Evolutionary conservation across 2,113 vertebrate genomes (phyloP).

Genomic region (Centropus bengalensis): DNA sequence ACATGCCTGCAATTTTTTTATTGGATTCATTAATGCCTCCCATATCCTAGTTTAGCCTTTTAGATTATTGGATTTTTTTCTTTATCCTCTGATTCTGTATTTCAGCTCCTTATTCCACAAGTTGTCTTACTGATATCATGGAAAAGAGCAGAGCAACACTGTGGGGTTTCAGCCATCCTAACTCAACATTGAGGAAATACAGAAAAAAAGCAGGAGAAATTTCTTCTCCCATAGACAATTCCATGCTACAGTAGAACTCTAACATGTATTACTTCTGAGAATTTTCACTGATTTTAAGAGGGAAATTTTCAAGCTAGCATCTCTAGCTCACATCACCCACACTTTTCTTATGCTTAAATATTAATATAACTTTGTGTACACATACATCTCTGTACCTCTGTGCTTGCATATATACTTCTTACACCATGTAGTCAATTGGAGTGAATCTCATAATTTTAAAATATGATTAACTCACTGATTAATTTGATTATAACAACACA

Average conservation of each 20-base stretch:
- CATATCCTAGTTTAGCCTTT: not conserved
- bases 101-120: not conserved
- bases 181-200: not conserved
- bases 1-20: not conserved
- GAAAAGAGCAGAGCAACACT: not conserved
- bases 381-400: no score
- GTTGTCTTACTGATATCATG: not conserved
- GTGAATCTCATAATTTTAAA: no score
- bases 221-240: not conserved
- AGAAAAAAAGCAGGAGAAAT: not conserved
- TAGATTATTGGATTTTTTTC: not conserved
- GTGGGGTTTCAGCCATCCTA: not conserved
- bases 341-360: no score
- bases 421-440: no score
- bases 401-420: no score
- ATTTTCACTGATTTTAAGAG: no score
- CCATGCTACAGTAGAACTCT: not conserved
- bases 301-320: no score
- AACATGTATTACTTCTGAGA: no score
- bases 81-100: not conserved
- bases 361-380: no score
- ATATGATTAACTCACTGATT: no score
- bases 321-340: no score
- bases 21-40: not conserved
- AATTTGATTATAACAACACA: no score